These are phyloP conservation scores for Petrocephalus zakoni DNA, from an alignment of 2,113 vertebrate genomes.

Conservation along the genomic window DNA sequence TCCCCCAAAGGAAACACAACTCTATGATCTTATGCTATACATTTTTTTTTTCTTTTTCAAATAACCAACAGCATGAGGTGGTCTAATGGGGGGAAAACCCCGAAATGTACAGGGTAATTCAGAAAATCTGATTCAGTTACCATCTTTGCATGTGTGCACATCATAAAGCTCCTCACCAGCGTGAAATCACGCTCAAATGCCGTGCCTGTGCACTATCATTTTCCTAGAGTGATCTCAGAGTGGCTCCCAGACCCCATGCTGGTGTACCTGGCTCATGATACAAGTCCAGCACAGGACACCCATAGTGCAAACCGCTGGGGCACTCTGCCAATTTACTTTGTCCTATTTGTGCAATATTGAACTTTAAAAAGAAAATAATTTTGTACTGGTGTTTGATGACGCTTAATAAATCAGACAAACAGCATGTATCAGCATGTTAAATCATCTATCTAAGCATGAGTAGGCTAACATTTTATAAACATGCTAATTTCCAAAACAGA, in stretches of 20 bases:
- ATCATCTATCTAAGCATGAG: background rate
- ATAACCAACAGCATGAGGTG: background rate
- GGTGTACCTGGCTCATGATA: background rate
- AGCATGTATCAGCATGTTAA: background rate
- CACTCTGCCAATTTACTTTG: background rate
- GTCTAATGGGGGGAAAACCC: background rate
- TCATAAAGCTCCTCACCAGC: background rate
- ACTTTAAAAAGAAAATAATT: background rate
- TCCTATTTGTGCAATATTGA: background rate
- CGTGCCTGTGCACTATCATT: background rate
- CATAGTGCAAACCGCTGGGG: background rate
- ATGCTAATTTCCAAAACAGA: slow-evolving; percentile 5
- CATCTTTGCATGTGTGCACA: background rate
- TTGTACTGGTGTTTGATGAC: background rate
- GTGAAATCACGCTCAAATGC: background rate
- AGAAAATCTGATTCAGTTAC: background rate
- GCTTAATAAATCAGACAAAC: background rate
- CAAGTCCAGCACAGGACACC: background rate
- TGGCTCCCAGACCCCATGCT: background rate
- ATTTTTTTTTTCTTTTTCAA: background rate
- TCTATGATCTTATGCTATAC: background rate
- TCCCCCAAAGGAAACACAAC: background rate
- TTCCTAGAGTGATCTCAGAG: background rate
- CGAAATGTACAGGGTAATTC: background rate
- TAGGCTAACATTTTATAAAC: background rate